Evolutionary conservation across 2,113 vertebrate species (phyloP), one percentile per base, ranked within the genome.

Genomic region (Acanthisitta chloris): DNA sequence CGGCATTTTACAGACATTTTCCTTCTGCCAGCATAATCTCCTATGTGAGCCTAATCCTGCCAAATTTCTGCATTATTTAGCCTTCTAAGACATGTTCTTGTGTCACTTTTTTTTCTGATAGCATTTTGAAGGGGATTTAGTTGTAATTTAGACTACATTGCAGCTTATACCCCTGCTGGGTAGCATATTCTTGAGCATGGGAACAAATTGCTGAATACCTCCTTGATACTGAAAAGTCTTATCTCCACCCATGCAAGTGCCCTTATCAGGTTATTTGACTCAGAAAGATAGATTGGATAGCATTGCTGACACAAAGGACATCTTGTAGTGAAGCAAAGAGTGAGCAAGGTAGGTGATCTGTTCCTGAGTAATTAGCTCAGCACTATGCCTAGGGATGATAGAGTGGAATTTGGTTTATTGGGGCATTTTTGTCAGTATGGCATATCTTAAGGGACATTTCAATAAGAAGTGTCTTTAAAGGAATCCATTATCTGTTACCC

Each of bases 1-100:
- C 93, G 90, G 74, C 46, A 54, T 80, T 95, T 90, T 85, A 91
- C 57, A 89, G 52, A 33, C 34, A 58, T 77, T 86, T 94, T 55
- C 46, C 26, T 77, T 90, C 55, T 86, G 72, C 80, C 82, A 67
- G 29, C 0, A 0, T 61, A 81, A 66, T 78, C 51, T 78, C 64
- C 46, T 90, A 2, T 54, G 14, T 59, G 25, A 92, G 24, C 36
- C 54, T 70, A 81, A 80, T 88, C n/a, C 66, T 93, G 57, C 40
- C 61, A 92, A 70, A 52, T 40, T 88, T 81, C 16, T 54, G 66
- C 33, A 82, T 57, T 69, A 64, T 82, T 95, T 87, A 70, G 49
- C 67, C 26, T 81, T 83, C 31, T 81, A 58, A 86, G 45, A 58
- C 10, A 88, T 57, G 77, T 86, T 57, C 20, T 92, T 69, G 21